These are phyloP conservation scores for Mnemiopsis leidyi DNA, from an alignment of 37 sponge, comb jelly and placozoan genomes.

Conservation along the genomic window DNA sequence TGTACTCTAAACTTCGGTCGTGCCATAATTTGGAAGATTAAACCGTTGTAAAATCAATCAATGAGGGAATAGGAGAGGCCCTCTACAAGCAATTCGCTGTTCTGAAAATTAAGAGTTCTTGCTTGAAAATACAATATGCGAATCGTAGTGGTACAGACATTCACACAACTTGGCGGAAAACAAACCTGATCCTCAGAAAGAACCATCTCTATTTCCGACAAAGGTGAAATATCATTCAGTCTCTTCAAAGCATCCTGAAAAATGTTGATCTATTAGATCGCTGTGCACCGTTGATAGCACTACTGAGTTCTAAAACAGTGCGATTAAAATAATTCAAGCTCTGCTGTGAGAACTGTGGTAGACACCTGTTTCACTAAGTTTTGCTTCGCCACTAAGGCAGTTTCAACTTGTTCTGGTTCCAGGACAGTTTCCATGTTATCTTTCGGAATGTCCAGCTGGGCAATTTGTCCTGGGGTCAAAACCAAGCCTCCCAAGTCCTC, in stretches of 20 bases:
- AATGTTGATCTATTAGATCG: neutral
- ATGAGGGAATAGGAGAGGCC: too few species aligned
- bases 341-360: neutral
- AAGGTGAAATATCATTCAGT: neutral
- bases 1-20: too few species aligned
- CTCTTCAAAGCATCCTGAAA: slow-evolving; percentile 53
- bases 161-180: too few species aligned
- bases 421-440: neutral
- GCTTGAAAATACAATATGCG: too few species aligned
- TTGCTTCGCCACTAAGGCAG: neutral
- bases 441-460: neutral
- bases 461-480: neutral
- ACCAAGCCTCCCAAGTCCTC: slow-evolving; percentile 43
- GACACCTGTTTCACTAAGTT: slow-evolving; percentile 48
- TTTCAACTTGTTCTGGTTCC: slow-evolving; percentile 29
- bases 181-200: slow-evolving; percentile 43
- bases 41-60: too few species aligned
- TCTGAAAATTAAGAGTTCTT: too few species aligned
- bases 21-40: neutral
- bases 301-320: neutral
- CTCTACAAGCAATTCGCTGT: too few species aligned
- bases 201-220: neutral
- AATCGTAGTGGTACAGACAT: too few species aligned
- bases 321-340: neutral
- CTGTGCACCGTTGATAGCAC: neutral